Base-by-base conservation (phyloP, 2,797 vertebrate genomes). In the Acridotheres tristis region DNA sequence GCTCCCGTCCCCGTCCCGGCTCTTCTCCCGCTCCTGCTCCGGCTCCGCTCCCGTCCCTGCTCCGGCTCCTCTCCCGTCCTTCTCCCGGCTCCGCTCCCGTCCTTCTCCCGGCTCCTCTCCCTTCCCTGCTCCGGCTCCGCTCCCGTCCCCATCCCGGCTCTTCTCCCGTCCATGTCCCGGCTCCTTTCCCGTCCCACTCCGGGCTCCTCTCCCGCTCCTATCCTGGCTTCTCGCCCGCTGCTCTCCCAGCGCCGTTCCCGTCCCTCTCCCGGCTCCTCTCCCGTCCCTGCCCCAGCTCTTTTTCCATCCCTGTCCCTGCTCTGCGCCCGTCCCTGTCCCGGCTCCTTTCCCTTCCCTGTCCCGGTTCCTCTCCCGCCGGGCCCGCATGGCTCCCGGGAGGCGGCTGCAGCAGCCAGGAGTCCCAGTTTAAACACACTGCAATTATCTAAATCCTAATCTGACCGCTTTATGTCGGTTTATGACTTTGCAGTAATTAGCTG, bases 241-340 rank as follows among this genome's bases (percentile, higher is more conserved):
- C 22, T 13, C 7, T 7, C 55, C 55, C 19, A n/a, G 17, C 10
- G 16, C 16, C 18, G 2, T 14, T 1, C 55, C 55, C 5, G 2
- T 8, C 13, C 23, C 7, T 40, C 1, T 5, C 21, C 36, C 21
- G 22, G 16, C 4, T 9, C 57, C 20, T 3, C 9, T 30, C 11
- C 51, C 17, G 1, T 57, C 15, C 55, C 85, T 96, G 15, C 19
- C 51, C 42, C 3, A 2, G 45, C 29, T n/a, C 63, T 16, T 11
- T 7, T 7, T 38, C 7, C 61, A 4, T 20, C 3, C 27, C 13
- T 29, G 6, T 4, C n/a, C n/a, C 32, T 4, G 1, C 7, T 11
- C 8, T 16, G 2, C 13, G 1, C 59, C 5, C 61, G 4, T 20
- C 3, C 27, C 13, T 29, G 9, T 4, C n/a, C n/a, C 32, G 5